These are phyloP conservation scores for Spodoptera litura DNA, from an alignment of 1,140 invertebrate species.

Conservation along the genomic window DNA sequence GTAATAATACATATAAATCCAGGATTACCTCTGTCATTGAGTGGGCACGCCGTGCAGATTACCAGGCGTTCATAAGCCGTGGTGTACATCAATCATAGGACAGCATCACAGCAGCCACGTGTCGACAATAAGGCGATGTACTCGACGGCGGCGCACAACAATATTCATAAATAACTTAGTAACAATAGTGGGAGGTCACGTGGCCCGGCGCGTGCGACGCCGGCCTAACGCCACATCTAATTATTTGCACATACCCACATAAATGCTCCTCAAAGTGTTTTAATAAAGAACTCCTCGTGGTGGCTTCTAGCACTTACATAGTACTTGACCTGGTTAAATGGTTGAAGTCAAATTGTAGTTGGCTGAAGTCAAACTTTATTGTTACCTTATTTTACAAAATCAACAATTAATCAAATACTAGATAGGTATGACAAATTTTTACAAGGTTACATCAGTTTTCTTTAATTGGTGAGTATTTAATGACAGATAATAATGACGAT, in stretches of 20 bases:
- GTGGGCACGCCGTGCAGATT: conserved; percentile 43
- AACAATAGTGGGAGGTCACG: conserved; percentile 68
- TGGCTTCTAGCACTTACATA: not conserved
- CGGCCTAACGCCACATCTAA: conserved; percentile 65
- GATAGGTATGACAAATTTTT: no score
- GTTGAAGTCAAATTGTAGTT: no score
- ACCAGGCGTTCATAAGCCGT: conserved; percentile 69
- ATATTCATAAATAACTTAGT: conserved; percentile 81
- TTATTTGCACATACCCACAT: conserved; percentile 68
- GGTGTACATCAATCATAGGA: conserved; percentile 65
- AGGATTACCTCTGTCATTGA: conserved; percentile 33
- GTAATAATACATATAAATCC: not conserved
- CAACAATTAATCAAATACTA: no score
- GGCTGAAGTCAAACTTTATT: no score
- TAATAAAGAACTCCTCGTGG: conserved; percentile 55
- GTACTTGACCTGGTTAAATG: no score
- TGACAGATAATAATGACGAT: no score
- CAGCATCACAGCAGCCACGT: conserved; percentile 58
- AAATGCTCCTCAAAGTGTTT: conserved; percentile 47
- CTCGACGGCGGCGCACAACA: conserved; percentile 63
- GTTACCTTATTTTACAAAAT: no score
- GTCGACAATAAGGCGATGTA: conserved; percentile 66
- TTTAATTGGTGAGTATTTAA: no score
- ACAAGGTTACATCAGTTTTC: no score
- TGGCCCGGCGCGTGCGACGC: conserved; percentile 62